A percentile compares a stretch with the other conserved stretches of the same genome.
These are phyloP conservation scores for Typhlichthys eigenmanni DNA, from an alignment of 2,797 vertebrate genomes.

Conservation along the genomic window DNA sequence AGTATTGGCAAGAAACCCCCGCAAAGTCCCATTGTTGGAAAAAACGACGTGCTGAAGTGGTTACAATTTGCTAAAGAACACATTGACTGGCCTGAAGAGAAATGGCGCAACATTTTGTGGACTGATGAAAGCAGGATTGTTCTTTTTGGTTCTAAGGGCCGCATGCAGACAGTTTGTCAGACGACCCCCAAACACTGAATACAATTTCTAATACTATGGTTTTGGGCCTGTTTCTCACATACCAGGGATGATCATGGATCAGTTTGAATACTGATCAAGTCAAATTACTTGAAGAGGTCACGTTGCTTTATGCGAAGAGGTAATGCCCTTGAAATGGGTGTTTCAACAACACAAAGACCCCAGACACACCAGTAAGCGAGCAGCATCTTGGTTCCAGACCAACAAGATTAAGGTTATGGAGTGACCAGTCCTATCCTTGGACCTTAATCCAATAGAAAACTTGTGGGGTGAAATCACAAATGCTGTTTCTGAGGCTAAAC, in stretches of 20 bases:
- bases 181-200: conserved; percentile 17
- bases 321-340: conserved; percentile 9
- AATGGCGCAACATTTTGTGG: conserved; percentile 3
- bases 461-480: background rate
- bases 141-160: conserved; percentile 7
- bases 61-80: background rate
- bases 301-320: conserved; percentile 1
- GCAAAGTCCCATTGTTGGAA: background rate
- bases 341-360: conserved; percentile 19
- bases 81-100: conserved; percentile 9
- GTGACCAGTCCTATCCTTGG: conserved; percentile 2
- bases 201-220: conserved; percentile 13
- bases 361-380: background rate
- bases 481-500: background rate
- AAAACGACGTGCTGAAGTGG: background rate
- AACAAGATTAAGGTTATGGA: background rate
- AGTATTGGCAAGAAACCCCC: conserved; percentile 1
- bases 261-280: background rate
- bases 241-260: background rate
- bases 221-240: conserved; percentile 13
- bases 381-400: too few relatives aligned
- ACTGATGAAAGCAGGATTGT: background rate
- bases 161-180: conserved; percentile 7
- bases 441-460: conserved; percentile 3
- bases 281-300: conserved; percentile 2